A percentile compares a stretch with the other conserved stretches of the same genome.
phyloP scores from a whole-genome alignment of 2,797 vertebrate species.

The Hipposideros larvatus region DNA sequence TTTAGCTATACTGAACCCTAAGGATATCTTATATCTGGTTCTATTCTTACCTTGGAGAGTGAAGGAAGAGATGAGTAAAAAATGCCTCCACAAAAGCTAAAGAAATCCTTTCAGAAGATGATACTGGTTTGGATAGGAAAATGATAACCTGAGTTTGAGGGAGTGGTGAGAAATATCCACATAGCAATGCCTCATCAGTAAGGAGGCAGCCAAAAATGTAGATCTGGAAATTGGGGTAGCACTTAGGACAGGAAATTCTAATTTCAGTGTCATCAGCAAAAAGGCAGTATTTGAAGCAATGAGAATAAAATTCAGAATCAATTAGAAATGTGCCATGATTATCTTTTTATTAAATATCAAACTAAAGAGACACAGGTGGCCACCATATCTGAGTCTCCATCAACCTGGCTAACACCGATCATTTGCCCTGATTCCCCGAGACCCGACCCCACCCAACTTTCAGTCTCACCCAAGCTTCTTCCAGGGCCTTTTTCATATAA shows the following conservation, averaged over 20 bases:
- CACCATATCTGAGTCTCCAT: no score
- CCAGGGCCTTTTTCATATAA: no score
- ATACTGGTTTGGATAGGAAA: background rate
- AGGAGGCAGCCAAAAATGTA: background rate
- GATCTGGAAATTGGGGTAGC: background rate
- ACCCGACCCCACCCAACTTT: no score
- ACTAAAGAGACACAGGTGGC: no score
- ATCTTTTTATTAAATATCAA: background rate
- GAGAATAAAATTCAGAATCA: slow-evolving; percentile 4
- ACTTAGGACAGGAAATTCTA: background rate
- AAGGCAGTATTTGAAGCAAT: background rate
- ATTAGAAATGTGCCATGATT: background rate
- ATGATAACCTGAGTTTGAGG: background rate
- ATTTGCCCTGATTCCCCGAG: no score
- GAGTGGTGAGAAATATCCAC: background rate
- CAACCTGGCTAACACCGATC: no score
- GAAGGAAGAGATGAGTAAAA: background rate
- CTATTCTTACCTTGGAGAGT: background rate
- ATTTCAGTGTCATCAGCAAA: background rate
- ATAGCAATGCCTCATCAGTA: background rate
- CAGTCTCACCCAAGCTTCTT: no score
- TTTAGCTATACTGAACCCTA: background rate
- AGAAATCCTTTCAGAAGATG: slow-evolving; percentile 14
- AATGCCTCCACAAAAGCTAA: slow-evolving; percentile 16
- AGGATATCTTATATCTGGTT: background rate